Evolutionary conservation across 1,140 invertebrate genomes (phyloP), one percentile per base, ranked within the genome.

Genomic region (Drosophila leontia): DNA sequence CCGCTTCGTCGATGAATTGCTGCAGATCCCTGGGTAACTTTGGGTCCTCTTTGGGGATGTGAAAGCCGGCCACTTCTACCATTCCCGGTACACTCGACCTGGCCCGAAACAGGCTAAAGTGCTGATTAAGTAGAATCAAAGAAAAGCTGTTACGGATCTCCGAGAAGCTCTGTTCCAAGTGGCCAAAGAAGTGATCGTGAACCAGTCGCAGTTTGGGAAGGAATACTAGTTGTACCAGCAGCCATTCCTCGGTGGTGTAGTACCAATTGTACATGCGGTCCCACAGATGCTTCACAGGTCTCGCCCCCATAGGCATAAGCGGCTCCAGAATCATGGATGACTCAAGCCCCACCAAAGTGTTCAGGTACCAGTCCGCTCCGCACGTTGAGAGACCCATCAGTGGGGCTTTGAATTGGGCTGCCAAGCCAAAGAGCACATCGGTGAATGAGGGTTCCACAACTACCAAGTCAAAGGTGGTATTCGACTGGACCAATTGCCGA

Each of bases 1-100:
- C 88, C 0, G 95, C 93, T 45, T 93, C 91, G 68, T 95, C 94
- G 29, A 96, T 88, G 26, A 91, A 93, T 41, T 92, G 79, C 75
- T 94, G 85, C 0, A 85, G 62, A 41, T 91, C 93, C 23, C 59
- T 8, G 37, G 93, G 68, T 57, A 95, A 85, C 9, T 65, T 26
- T 78, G 74, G 92, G n/a, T 76, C 13, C 9, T 72, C 50, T 93
- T 60, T 95, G 91, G 34, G 95, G 93, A 55, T 93, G 94, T 93
- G 58, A n/a, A 90, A 60, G 5, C 85, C 85, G 0, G 45, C 85
- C 12, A 90, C 78, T 17, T 92, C 91, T 5, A 92, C 44, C 23
- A 91, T 42, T 13, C 64, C 71, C 8, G 91, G 91, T 3, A 83
- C 91, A 75, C 69, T 90, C 1, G 86, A 50, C 2, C 91, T 71